Evolutionary conservation across 1,140 invertebrate species (phyloP).

Genomic region (Oscheius sp.): DNA sequence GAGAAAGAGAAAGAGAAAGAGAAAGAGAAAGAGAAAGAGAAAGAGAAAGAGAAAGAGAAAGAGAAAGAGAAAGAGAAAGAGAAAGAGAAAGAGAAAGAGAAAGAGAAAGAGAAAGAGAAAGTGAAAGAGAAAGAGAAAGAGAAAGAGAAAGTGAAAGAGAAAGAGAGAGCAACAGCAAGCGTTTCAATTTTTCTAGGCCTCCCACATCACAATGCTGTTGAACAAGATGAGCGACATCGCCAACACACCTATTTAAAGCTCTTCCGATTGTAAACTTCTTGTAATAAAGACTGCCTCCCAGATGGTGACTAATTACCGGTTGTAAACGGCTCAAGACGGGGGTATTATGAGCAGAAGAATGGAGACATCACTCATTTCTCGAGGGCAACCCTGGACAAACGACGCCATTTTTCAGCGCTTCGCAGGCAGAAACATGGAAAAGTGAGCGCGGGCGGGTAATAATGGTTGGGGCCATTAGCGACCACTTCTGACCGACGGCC

Average conservation of each 20-base stretch:
- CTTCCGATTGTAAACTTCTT: not conserved
- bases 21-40: not conserved
- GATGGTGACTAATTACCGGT: not conserved
- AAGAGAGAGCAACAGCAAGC: not conserved
- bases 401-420: too few species aligned
- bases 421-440: too few species aligned
- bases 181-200: not conserved
- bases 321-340: not conserved
- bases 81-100: not conserved
- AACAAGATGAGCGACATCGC: not conserved
- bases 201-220: not conserved
- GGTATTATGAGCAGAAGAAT: too few species aligned
- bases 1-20: not conserved
- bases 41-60: not conserved
- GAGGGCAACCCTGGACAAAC: too few species aligned
- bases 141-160: not conserved
- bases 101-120: not conserved
- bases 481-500: too few species aligned
- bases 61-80: not conserved
- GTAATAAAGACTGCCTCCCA: not conserved
- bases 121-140: not conserved
- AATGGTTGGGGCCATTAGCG: too few species aligned
- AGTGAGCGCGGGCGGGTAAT: too few species aligned
- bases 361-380: too few species aligned
- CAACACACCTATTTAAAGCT: not conserved